Base-by-base conservation (phyloP, 2,113 vertebrate species). In the Otocyon megalotis region DNA sequence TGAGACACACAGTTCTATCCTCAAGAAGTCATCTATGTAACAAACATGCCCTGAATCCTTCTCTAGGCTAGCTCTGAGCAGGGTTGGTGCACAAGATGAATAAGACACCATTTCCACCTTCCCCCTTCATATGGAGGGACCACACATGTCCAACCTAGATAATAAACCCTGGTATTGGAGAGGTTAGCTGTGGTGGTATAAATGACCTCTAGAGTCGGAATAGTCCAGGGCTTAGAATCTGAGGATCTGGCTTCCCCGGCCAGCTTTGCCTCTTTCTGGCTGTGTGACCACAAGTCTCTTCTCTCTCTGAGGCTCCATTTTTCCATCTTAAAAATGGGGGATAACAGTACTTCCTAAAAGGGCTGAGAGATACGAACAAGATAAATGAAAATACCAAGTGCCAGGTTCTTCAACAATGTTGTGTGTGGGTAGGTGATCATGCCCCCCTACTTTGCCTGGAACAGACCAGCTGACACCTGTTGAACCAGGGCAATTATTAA, bases 261-360 rank as follows among this genome's bases (percentile, higher is more conserved):
- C 82, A 72, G 35, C 72, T 77, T 89, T 93, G 56, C 62, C 28
- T 6, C 48, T 37, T 96, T 82, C 48, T 88, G 37, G 24, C 20
- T 77, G 15, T 90, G 24, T 65, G 65, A 72, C 69, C 74, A 69
- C 37, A 96, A 37, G n/a, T 69, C 80, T 79, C 48, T 69, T 37
- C 37, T 82, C 88, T 96, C n/a, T 90, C 89, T 82, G 35, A 92
- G 65, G 24, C 90, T 94, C 60, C 37, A 74, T 92, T n/a, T 90
- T 88, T 48, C 81, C 19, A 80, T 91, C 62, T 83, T 62, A 72
- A 86, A 92, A 92, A 28, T 58, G 6, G 11, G 9, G 19, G 56
- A 32, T 20, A 54, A 83, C 8, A 35, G 48, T 86, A 76, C 20
- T 28, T 28, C 54, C 37, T 94, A 60, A 54, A 48, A 91, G 35